Conservation (phyloP, 2,113 vertebrate species). For the Myrmecobius fasciatus region DNA sequence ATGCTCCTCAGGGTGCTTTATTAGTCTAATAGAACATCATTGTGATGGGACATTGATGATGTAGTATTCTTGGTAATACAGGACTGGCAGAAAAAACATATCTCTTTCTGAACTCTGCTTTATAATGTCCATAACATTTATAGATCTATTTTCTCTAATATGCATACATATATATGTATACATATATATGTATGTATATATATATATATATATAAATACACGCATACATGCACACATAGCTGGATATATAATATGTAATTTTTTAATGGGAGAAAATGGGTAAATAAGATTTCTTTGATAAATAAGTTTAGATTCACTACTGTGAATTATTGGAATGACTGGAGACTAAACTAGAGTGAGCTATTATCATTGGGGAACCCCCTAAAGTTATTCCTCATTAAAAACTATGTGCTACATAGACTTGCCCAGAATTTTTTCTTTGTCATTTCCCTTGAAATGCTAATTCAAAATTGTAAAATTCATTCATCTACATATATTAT, state of each 20-base stretch:
- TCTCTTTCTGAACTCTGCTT: constrained; percentile 43
- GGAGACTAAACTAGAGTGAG: constrained; percentile 25
- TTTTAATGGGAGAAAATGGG: background rate
- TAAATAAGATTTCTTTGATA: background rate
- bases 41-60: constrained; percentile 61
- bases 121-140: constrained; percentile 52
- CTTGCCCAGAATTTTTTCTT: background rate
- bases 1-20: constrained; percentile 70
- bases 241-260: background rate
- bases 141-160: constrained; percentile 22
- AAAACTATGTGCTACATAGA: background rate
- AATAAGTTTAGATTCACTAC: background rate
- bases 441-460: background rate
- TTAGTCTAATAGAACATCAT: constrained; percentile 71
- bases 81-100: constrained; percentile 48
- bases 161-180: background rate
- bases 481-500: background rate
- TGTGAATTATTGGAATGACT: constrained; percentile 59
- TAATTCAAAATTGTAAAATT: background rate
- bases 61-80: constrained; percentile 60
- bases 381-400: background rate
- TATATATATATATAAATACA: background rate
- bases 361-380: background rate
- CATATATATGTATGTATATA: too few species aligned
- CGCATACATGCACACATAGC: background rate